Conservation (phyloP, 2,797 vertebrate species). For the Acridotheres tristis region DNA sequence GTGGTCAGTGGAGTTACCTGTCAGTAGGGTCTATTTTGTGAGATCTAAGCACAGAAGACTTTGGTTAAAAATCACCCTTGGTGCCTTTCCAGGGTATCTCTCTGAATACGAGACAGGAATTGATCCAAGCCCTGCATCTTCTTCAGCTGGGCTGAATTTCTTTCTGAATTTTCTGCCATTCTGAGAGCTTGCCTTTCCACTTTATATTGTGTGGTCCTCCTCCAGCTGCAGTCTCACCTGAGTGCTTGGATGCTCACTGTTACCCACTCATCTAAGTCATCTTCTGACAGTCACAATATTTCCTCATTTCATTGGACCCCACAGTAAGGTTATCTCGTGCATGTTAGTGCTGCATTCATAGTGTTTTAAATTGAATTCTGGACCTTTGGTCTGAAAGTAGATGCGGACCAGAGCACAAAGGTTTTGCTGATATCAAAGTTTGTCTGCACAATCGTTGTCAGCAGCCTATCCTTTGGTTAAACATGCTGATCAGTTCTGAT, state of each 20-base stretch:
- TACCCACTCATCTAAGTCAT: neutral
- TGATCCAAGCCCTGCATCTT: neutral
- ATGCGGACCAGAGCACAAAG: neutral
- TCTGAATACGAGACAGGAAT: neutral
- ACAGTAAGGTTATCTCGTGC: neutral
- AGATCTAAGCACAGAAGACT: neutral
- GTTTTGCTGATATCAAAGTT: neutral
- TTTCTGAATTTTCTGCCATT: neutral
- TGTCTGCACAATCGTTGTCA: neutral
- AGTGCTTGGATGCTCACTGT: neutral
- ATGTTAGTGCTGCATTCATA: neutral
- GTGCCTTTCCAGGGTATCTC: neutral
- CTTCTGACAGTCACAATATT: accelerated
- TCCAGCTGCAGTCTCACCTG: accelerated
- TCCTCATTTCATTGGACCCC: neutral
- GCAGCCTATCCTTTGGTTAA: neutral
- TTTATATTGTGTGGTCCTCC: neutral
- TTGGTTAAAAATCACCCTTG: neutral
- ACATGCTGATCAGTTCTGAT: neutral
- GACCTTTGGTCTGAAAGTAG: neutral
- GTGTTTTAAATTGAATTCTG: slow-evolving; percentile 27
- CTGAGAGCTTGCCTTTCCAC: neutral
- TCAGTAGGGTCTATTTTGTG: neutral
- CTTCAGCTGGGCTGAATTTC: neutral
- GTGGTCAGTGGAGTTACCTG: neutral